These are phyloP conservation scores for Ostrea edulis DNA, from an alignment of 1,140 invertebrate genomes.

Conservation along the genomic window DNA sequence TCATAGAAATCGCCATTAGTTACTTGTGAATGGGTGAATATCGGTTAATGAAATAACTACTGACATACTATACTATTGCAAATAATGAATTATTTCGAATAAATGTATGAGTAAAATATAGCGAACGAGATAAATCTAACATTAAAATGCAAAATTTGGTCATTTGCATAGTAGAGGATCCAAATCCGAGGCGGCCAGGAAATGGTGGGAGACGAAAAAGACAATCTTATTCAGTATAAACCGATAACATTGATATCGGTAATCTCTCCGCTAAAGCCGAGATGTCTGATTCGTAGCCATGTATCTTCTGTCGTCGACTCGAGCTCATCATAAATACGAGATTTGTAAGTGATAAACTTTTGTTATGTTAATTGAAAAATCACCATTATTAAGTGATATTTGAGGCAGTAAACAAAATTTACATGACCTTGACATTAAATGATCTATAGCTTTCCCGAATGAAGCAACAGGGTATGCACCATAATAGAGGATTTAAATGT, in stretches of 20 bases:
- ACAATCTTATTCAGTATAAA: conserved; percentile 12
- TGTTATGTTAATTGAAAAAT: conserved; percentile 23
- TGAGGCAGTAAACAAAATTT: neutral
- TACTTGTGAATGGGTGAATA: neutral
- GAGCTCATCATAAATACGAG: conserved; percentile 7
- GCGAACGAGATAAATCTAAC: neutral
- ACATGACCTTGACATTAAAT: neutral
- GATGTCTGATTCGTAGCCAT: neutral
- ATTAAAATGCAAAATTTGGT: conserved; percentile 6
- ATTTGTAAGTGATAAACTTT: neutral
- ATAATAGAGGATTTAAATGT: neutral
- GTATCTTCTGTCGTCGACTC: neutral
- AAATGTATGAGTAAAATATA: neutral
- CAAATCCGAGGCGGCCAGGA: neutral
- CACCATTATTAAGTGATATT: conserved; percentile 29
- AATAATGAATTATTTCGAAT: neutral
- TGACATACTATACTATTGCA: neutral
- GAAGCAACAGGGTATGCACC: neutral
- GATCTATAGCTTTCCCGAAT: neutral
- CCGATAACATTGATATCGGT: neutral
- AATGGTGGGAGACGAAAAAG: conserved; percentile 17
- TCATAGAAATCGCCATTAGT: neutral
- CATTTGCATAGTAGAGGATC: neutral
- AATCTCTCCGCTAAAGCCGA: neutral
- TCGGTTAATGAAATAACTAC: conserved; percentile 7